Base-by-base conservation (phyloP, 1,140 invertebrate genomes). In the Dendroctonus valens region DNA sequence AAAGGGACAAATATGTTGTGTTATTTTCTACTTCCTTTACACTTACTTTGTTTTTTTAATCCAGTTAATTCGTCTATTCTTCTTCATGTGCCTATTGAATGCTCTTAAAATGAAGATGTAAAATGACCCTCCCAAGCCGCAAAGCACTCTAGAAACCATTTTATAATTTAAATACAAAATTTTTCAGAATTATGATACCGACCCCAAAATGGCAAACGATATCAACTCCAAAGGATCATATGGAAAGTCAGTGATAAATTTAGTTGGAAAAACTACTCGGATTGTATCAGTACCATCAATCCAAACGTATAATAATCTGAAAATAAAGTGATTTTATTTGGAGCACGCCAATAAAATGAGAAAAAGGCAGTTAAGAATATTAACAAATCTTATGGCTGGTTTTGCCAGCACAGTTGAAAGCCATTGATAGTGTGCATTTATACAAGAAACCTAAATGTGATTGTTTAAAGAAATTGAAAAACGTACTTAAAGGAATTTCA, bases 191-290 rank as follows among this genome's bases (percentile, higher is more conserved):
- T 7, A 41, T n/a, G 26, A 46, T 52, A n/a, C 4, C 11, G n/a
- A 74, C 67, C 74, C 72, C 40, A 74, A 65, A 50, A 74, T 54
- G 0, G 93, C 91, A 80, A 97, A 99, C 0, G 95, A 89, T 41
- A 98, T 87, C 9, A 99, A 83, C 80, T 99, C 97, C 77, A 96
- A 90, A 6, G 95, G 93, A 84, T 98, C 96, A 82, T 97, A 99
- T 0, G 97, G 95, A 78, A 96, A 96, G 74, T 97, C 94, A 80
- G 93, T 91, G 6, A 93, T 91, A 73, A 99, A 91, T 79, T 89
- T 91, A 0, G 97, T 98, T 52, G 90, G 91, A 79, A 97, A 99
- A 72, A 98, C 87, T 0, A 95, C 94, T 38, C 94, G 93, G 6
- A 99, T 89, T 0, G 95, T 98, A 69, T 95, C 93, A 85, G 92